Conservation (phyloP, 2,797 vertebrate genomes). For the Anomalospiza imberbis region DNA sequence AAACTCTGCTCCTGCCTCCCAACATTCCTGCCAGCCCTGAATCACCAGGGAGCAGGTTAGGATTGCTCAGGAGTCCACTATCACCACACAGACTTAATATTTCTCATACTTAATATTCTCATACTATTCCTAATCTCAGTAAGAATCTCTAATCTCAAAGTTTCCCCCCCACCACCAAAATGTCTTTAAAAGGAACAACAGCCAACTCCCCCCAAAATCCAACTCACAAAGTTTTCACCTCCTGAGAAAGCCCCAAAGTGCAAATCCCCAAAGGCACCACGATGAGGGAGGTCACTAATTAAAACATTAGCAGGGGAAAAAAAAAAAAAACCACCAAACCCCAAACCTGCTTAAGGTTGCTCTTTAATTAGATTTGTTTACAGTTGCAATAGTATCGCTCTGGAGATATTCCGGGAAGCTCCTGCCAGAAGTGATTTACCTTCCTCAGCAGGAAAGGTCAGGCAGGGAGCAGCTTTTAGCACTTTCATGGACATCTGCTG, state of each 20-base stretch:
- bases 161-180: neutral
- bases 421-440: slow-evolving; percentile 51
- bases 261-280: neutral
- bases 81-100: neutral
- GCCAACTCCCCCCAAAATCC: neutral
- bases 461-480: slow-evolving; percentile 65
- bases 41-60: accelerated
- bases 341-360: neutral
- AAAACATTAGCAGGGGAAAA: neutral
- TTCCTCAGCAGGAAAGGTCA: slow-evolving; percentile 62
- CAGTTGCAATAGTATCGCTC: neutral
- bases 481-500: slow-evolving; percentile 68
- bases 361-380: slow-evolving; percentile 46
- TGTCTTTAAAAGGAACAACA: neutral
- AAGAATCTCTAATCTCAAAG: neutral
- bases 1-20: neutral
- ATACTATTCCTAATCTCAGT: neutral
- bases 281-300: neutral
- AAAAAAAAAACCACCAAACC: accelerated
- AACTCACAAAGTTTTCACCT: neutral
- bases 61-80: neutral
- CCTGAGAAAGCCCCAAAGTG: neutral
- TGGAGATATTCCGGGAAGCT: slow-evolving; percentile 41
- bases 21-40: accelerated
- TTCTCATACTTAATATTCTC: neutral